Conservation (phyloP, 37 sponge, comb jelly and placozoan genomes). For the Spongia lamella region DNA sequence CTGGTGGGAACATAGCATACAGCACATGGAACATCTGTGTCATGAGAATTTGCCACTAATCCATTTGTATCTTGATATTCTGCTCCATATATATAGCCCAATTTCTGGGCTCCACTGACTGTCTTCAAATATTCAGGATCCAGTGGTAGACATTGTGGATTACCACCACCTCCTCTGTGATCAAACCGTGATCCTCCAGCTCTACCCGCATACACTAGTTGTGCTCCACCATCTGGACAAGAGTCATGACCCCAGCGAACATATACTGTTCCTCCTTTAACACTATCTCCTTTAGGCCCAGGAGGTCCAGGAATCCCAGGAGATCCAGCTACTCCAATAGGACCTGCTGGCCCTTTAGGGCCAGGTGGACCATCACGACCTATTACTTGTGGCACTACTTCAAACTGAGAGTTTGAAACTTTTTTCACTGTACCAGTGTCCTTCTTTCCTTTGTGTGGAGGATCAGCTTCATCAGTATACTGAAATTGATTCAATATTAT, state of each 20-base stretch:
- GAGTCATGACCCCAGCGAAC: constrained; percentile 3
- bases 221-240: constrained; percentile 16
- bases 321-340: not conserved
- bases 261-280: not conserved
- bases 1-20: constrained; percentile 7
- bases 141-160: constrained; percentile 3
- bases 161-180: constrained; percentile 12
- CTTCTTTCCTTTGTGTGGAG: too few species aligned
- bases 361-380: too few species aligned
- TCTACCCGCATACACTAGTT: constrained; percentile 1
- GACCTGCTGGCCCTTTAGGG: not conserved
- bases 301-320: not conserved
- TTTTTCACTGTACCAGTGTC: too few species aligned
- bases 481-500: too few species aligned
- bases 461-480: too few species aligned
- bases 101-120: not conserved
- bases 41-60: not conserved
- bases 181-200: not conserved
- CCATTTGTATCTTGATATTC: constrained; percentile 1
- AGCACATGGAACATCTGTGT: constrained; percentile 9
- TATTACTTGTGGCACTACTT: too few species aligned
- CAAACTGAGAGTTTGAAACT: too few species aligned
- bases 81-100: too few species aligned
- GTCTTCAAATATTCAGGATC: not conserved
- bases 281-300: not conserved